Conservation (phyloP, 2,888 invertebrate genomes). For the Ceramica pisi region DNA sequence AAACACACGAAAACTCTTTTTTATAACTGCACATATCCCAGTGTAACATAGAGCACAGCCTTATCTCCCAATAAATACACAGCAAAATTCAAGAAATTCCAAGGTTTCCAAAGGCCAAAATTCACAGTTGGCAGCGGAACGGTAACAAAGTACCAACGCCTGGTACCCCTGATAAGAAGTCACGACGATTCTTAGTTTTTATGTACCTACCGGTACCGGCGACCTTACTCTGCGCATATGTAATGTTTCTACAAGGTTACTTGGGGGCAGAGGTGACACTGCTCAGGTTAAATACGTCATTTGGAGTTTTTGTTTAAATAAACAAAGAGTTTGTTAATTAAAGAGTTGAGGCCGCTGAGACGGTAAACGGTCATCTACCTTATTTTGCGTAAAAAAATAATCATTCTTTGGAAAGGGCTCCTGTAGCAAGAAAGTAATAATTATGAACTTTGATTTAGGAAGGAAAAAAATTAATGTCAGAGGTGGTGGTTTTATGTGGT, state of each 20-base stretch:
- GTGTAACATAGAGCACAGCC: background rate
- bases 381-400: too few relatives aligned
- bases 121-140: conserved; percentile 1
- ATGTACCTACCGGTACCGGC: conserved; percentile 9
- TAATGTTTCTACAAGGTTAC: conserved; percentile 36
- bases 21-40: background rate
- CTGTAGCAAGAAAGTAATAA: too few relatives aligned
- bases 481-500: too few relatives aligned
- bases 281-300: conserved; percentile 7
- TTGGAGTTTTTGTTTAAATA: conserved; percentile 12
- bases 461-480: too few relatives aligned
- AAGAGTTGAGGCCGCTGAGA: background rate
- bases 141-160: conserved; percentile 5
- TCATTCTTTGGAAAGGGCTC: too few relatives aligned
- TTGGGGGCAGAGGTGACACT: conserved; percentile 18
- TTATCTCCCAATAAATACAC: conserved; percentile 8
- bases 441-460: too few relatives aligned
- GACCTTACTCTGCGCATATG: conserved; percentile 22
- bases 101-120: conserved; percentile 6
- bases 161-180: conserved; percentile 32
- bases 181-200: conserved; percentile 1
- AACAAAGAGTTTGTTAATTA: background rate
- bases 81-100: background rate
- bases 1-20: background rate
- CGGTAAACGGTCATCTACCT: too few relatives aligned